These are phyloP conservation scores for Melitaea cinxia DNA, from an alignment of 1,140 invertebrate genomes.

Conservation along the genomic window DNA sequence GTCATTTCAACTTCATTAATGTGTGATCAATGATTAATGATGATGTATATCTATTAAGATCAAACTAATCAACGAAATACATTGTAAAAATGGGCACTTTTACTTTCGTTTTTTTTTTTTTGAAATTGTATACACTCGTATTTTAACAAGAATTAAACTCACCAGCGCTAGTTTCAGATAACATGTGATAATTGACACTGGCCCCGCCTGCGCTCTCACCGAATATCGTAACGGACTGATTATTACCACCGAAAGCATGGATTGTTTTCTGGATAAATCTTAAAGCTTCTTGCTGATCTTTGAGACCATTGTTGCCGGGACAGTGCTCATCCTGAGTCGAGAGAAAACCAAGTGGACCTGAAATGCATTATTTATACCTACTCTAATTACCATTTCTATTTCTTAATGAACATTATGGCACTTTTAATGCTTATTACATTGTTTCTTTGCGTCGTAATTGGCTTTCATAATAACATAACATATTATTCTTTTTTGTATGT, in stretches of 20 bases:
- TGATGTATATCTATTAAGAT: no score
- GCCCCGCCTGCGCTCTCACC: conserved; percentile 88
- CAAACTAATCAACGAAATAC: no score
- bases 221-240: conserved; percentile 85
- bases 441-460: no score
- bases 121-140: no score
- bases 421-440: no score
- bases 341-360: conserved; percentile 83
- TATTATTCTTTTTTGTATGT: no score
- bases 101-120: no score
- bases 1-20: no score
- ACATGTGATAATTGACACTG: conserved; percentile 85
- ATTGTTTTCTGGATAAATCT: conserved; percentile 89
- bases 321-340: conserved; percentile 85
- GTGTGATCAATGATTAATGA: no score
- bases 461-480: no score
- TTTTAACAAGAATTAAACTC: neutral
- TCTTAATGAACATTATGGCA: no score
- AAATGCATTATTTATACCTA: neutral
- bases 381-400: neutral
- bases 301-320: conserved; percentile 88
- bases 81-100: no score
- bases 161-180: conserved; percentile 83
- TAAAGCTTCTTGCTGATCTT: conserved; percentile 88
- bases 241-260: conserved; percentile 88